Conservation (phyloP, 2,888 invertebrate genomes). For the Brassicogethes aeneus region DNA sequence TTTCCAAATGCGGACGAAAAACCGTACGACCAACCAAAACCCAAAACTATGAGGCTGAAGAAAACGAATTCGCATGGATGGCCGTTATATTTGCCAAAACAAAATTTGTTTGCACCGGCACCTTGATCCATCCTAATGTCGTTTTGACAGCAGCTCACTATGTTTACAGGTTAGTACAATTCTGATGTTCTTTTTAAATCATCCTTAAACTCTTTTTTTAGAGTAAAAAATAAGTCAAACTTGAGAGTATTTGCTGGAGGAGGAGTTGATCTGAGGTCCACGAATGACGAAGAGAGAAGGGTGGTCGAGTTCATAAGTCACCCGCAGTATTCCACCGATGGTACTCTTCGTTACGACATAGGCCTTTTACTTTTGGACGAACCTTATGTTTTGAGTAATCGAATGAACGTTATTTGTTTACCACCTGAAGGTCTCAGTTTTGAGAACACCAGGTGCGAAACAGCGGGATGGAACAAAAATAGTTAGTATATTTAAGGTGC, state of each 20-base stretch:
- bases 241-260: conserved; percentile 61
- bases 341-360: conserved; percentile 52
- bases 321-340: conserved; percentile 44
- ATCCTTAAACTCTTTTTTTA: no score
- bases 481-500: conserved; percentile 45
- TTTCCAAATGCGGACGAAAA: background rate
- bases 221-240: conserved; percentile 2
- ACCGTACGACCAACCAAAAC: no score
- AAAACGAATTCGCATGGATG: conserved; percentile 26
- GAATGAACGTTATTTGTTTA: conserved; percentile 59
- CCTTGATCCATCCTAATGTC: conserved; percentile 23
- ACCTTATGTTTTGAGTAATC: conserved; percentile 42
- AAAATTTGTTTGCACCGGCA: conserved; percentile 17
- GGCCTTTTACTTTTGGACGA: conserved; percentile 54
- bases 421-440: conserved; percentile 47
- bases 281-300: conserved; percentile 52
- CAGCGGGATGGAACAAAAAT: conserved; percentile 63
- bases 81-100: conserved; percentile 17
- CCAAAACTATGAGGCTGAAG: background rate
- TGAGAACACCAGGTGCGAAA: conserved; percentile 48
- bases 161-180: conserved; percentile 14
- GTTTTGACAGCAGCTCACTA: conserved; percentile 23
- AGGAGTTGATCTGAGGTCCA: conserved; percentile 61
- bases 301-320: conserved; percentile 44
- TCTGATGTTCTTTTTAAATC: background rate